Conservation (phyloP, 2,797 vertebrate genomes). For the Atherinosoma microstoma region DNA sequence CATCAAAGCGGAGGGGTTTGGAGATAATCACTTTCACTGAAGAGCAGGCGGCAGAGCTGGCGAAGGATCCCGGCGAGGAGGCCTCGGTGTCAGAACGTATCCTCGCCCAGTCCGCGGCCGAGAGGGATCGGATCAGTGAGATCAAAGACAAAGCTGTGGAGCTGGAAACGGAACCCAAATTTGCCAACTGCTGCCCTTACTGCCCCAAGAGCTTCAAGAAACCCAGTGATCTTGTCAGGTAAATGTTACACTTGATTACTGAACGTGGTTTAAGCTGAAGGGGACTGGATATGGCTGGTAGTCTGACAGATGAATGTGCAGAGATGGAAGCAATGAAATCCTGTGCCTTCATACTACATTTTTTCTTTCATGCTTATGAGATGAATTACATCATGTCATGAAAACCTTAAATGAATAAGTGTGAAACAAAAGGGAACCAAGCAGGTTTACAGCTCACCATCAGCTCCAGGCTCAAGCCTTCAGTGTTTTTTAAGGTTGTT, state of each 20-base stretch:
- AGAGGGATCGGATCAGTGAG: slow-evolving; percentile 97
- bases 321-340: not conserved
- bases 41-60: slow-evolving; percentile 95
- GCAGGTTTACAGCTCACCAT: not conserved
- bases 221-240: slow-evolving; percentile 97
- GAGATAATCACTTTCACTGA: slow-evolving; percentile 97
- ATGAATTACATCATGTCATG: not conserved
- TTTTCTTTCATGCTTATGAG: not conserved
- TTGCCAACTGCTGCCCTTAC: slow-evolving; percentile 92
- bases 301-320: not conserved
- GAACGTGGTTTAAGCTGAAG: not conserved
- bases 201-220: slow-evolving; percentile 99
- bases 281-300: not conserved
- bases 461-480: not conserved
- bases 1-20: slow-evolving; percentile 85
- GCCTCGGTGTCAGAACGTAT: slow-evolving; percentile 96
- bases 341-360: not conserved
- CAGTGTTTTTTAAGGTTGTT: not conserved
- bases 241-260: slow-evolving; percentile 34
- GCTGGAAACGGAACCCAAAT: slow-evolving; percentile 94
- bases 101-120: slow-evolving; percentile 95
- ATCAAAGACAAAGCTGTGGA: slow-evolving; percentile 94
- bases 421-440: not conserved
- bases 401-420: not conserved
- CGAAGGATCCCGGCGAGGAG: slow-evolving; percentile 91